Percentiles rank a stretch among this genome's conserved stretches.
Conservation (phyloP, 1,140 invertebrate species). For the Drosophila simulans region DNA sequence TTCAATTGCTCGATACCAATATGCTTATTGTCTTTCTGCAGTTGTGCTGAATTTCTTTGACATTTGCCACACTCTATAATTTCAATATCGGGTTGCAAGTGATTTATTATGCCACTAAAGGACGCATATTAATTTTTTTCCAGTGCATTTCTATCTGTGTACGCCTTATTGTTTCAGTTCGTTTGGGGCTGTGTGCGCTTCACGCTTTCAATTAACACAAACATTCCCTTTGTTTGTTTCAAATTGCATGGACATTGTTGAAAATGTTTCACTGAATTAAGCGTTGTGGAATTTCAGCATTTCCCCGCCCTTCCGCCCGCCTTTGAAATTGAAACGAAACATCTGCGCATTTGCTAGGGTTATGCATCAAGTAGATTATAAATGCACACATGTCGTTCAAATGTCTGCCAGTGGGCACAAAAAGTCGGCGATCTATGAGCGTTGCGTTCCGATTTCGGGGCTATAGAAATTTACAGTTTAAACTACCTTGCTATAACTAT, state of each 20-base stretch:
- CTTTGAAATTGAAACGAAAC: conserved; percentile 70
- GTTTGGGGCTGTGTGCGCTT: conserved; percentile 54
- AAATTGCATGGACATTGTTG: conserved; percentile 79
- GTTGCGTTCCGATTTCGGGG: conserved; percentile 18
- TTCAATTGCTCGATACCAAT: neutral
- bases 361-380: conserved; percentile 71
- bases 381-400: conserved; percentile 34
- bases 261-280: conserved; percentile 79
- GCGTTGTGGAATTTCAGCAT: conserved; percentile 68
- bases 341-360: conserved; percentile 75
- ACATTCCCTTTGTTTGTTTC: conserved; percentile 81
- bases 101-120: neutral
- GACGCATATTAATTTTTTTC: neutral
- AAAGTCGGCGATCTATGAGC: conserved; percentile 15
- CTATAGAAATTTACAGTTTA: neutral
- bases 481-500: neutral
- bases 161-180: conserved; percentile 19
- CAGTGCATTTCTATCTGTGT: conserved; percentile 13
- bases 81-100: no score
- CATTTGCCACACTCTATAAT: no score
- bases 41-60: neutral
- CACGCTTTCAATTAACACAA: conserved; percentile 83
- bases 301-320: conserved; percentile 1
- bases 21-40: neutral
- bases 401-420: conserved; percentile 25